Percentiles rank a stretch among this genome's conserved stretches.
These are phyloP conservation scores for Teleogryllus occipitalis DNA, from an alignment of 1,140 invertebrate genomes.

Conservation along the genomic window DNA sequence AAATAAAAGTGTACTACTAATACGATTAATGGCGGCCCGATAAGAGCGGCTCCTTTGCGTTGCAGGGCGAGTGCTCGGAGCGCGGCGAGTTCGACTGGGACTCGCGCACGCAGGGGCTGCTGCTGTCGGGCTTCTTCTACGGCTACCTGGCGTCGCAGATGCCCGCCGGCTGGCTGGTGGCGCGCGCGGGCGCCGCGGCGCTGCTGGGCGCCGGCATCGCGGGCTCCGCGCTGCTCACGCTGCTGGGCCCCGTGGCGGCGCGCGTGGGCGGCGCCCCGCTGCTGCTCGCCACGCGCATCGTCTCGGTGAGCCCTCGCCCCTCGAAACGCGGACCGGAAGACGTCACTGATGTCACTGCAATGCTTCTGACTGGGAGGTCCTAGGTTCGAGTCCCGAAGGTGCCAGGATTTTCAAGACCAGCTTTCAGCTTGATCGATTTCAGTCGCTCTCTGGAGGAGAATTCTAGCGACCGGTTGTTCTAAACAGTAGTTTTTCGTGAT, in stretches of 20 bases:
- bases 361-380: no score
- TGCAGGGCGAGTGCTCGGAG: conserved; percentile 30
- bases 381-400: no score
- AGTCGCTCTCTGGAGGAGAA: no score
- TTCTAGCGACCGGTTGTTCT: no score
- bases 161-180: conserved; percentile 45
- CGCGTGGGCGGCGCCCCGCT: conserved; percentile 36
- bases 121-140: conserved; percentile 62
- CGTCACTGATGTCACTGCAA: no score
- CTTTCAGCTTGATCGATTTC: no score
- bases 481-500: no score
- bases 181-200: conserved; percentile 44
- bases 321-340: no score
- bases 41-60: background rate
- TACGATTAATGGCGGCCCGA: no score
- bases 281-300: conserved; percentile 38
- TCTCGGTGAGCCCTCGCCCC: conserved; percentile 36
- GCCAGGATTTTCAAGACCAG: no score
- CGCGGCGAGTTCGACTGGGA: conserved; percentile 61
- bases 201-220: conserved; percentile 51
- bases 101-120: conserved; percentile 42
- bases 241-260: conserved; percentile 44
- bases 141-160: conserved; percentile 57
- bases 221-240: conserved; percentile 47
- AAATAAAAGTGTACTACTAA: no score